A percentile compares a stretch with the other conserved stretches of the same genome.
Evolutionary conservation across 2,113 vertebrate species (phyloP).

Genomic region (Circaetus cinerascens): DNA sequence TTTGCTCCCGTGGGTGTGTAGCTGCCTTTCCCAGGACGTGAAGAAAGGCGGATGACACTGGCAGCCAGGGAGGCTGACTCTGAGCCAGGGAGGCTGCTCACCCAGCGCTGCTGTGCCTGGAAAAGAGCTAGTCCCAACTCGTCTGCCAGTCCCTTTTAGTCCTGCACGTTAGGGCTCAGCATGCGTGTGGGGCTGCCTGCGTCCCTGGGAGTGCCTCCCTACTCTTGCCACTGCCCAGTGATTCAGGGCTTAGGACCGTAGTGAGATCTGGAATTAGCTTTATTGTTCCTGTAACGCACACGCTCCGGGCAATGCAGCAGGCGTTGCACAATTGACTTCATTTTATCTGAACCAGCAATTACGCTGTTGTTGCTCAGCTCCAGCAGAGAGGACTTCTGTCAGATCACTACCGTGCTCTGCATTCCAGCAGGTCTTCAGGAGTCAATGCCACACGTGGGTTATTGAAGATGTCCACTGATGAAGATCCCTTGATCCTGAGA

Average conservation of each 20-base stretch:
- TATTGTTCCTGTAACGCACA: constrained; percentile 28
- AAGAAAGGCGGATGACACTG: neutral
- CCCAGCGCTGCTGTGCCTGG: neutral
- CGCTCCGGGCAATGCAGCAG: constrained; percentile 1
- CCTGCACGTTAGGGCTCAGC: neutral
- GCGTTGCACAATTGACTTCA: constrained; percentile 15
- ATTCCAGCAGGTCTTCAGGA: neutral
- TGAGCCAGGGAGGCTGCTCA: neutral
- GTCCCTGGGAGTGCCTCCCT: constrained; percentile 3
- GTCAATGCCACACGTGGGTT: neutral
- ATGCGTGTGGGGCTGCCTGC: neutral
- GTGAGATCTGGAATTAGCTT: constrained; percentile 42
- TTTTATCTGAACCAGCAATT: constrained; percentile 56
- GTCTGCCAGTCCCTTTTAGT: neutral
- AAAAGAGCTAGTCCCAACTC: neutral
- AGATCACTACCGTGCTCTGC: neutral
- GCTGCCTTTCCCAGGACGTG: constrained; percentile 24
- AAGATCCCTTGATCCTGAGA: neutral
- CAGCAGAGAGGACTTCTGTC: neutral
- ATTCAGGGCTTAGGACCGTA: constrained; percentile 57
- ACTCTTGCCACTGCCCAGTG: constrained; percentile 9
- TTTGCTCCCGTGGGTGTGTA: neutral
- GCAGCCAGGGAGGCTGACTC: neutral
- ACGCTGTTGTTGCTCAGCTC: neutral
- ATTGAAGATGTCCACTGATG: neutral